Percentiles rank a stretch among this genome's conserved stretches.
These are phyloP conservation scores for Oxyura jamaicensis DNA, from an alignment of 2,113 vertebrate genomes.

Conservation along the genomic window DNA sequence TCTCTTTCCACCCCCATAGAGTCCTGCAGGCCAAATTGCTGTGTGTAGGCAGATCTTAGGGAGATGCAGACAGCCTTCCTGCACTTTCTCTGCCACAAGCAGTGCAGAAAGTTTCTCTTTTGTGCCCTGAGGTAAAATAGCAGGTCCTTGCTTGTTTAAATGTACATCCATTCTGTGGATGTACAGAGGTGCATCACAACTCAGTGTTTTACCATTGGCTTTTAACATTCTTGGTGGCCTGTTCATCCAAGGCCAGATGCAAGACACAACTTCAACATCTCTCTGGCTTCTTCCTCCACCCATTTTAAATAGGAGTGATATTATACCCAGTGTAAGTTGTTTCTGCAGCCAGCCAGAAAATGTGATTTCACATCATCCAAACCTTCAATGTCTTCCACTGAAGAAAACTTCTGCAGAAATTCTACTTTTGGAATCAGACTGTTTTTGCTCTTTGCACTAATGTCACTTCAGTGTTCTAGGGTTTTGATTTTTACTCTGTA, in stretches of 20 bases:
- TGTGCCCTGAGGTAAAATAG: not conserved
- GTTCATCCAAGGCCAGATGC: not conserved
- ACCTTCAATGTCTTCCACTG: not conserved
- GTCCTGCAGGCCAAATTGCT: not conserved
- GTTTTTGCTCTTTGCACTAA: not conserved
- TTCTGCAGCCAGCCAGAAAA: not conserved
- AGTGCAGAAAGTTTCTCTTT: not conserved
- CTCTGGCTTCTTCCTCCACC: not conserved
- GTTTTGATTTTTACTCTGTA: not conserved
- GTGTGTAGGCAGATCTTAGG: constrained; percentile 7
- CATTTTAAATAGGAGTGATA: not conserved
- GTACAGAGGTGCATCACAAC: accelerated
- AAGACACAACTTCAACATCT: not conserved
- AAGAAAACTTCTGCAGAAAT: not conserved
- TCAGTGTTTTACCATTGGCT: not conserved
- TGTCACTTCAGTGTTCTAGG: accelerated
- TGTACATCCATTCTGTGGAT: no score
- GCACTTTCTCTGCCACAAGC: not conserved
- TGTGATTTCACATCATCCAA: not conserved
- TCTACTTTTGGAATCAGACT: not conserved
- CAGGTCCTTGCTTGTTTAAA: not conserved
- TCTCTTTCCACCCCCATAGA: not conserved
- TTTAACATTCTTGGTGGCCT: not conserved
- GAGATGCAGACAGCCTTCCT: not conserved
- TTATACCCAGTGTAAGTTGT: not conserved